Evolutionary conservation across 2,113 vertebrate species (phyloP).

Genomic region (Phylloscopus trochiloides): DNA sequence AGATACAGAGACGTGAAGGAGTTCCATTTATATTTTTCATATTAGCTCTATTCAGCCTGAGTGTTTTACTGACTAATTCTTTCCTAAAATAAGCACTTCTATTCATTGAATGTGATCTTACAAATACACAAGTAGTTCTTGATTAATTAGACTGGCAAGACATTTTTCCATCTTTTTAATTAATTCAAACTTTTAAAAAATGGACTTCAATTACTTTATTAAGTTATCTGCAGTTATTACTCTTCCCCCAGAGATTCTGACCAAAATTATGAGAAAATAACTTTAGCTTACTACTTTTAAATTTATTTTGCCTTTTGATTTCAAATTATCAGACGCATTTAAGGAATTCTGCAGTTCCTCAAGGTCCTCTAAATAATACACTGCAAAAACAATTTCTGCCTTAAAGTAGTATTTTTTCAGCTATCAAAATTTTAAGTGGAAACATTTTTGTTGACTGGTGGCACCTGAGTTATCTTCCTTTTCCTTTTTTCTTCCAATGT

Average conservation of each 20-base stretch:
- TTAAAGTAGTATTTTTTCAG: background rate
- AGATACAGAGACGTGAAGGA: background rate
- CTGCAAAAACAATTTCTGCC: background rate
- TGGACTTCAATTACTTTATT: background rate
- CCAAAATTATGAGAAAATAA: background rate
- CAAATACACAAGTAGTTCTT: background rate
- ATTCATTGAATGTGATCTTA: background rate
- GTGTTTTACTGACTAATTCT: background rate
- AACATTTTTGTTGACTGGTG: background rate
- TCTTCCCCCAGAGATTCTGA: background rate
- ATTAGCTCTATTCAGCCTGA: background rate
- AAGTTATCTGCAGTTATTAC: background rate
- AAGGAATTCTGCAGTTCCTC: background rate
- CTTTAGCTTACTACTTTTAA: background rate
- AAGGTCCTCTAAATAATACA: background rate
- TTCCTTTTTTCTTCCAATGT: background rate
- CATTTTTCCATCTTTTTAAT: background rate
- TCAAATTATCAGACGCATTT: background rate
- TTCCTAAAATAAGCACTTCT: background rate
- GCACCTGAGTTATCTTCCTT: background rate
- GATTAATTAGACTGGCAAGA: background rate
- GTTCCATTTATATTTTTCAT: background rate
- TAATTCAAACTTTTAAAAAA: background rate
- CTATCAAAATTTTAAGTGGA: background rate
- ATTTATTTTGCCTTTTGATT: background rate